Percentiles rank a stretch among this genome's conserved stretches.
Conservation (phyloP, 1,140 invertebrate genomes). For the Euura saliciscinereae region DNA sequence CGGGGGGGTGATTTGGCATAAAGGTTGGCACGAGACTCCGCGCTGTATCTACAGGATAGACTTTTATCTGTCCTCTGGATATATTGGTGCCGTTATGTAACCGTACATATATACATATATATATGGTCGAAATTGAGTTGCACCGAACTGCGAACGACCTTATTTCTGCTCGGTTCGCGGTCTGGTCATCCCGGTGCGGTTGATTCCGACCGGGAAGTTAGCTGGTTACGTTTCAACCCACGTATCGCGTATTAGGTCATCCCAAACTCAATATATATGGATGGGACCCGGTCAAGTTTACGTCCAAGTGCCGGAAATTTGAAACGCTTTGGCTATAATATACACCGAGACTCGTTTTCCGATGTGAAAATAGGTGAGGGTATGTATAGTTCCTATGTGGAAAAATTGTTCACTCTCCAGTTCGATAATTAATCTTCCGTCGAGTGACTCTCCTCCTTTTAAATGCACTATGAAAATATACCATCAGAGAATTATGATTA, state of each 20-base stretch:
- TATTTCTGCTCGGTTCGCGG: conserved; percentile 30
- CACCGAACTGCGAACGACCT: conserved; percentile 45
- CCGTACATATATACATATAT: conserved; percentile 19
- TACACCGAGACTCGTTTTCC: conserved; percentile 20
- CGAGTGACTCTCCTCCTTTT: too few relatives aligned
- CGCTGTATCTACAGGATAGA: not conserved
- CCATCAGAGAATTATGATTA: too few relatives aligned
- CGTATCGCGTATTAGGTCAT: conserved; percentile 15
- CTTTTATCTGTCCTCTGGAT: conserved; percentile 20
- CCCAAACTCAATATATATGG: conserved; percentile 20
- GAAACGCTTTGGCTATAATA: conserved; percentile 10
- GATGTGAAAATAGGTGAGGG: conserved; percentile 14
- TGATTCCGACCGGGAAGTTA: conserved; percentile 11
- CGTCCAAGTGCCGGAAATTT: conserved; percentile 27
- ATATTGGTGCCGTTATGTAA: conserved; percentile 35
- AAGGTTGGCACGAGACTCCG: not conserved
- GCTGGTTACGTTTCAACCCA: conserved; percentile 25
- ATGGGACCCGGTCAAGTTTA: conserved; percentile 16
- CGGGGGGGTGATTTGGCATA: not conserved
- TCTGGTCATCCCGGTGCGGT: not conserved
- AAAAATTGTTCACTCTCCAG: too few relatives aligned
- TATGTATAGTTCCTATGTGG: not conserved
- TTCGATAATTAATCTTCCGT: too few relatives aligned
- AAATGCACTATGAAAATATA: too few relatives aligned
- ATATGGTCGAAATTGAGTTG: conserved; percentile 42